Base-by-base conservation (phyloP, 2,888 invertebrate species). In the Pyrrhia umbra region DNA sequence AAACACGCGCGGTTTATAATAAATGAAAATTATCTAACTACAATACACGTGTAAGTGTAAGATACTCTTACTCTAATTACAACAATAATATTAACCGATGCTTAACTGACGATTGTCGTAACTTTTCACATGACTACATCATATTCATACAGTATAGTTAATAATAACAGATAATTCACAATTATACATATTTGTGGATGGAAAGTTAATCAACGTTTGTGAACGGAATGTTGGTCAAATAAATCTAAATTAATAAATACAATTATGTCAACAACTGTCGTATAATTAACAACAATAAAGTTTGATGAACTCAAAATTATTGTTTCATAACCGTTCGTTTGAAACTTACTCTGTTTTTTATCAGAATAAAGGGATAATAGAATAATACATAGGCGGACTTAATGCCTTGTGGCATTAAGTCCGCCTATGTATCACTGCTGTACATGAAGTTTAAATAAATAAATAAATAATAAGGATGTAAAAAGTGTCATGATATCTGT, bases 281-380 rank as follows among this genome's bases (percentile, higher is more conserved):
- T 60, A n/a, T 63, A 72, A 68, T 77, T 55, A 70, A 59, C 23
- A 75, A 66, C 62, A 78, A 57, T 69, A 18, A 62, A 70, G 59
- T 75, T 66, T 79, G 76, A 79, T 62, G 43, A 69, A 62, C 57
- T 47, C 43, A 55, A 69, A 75, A 75, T 75, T 62, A 75, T 75
- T 79, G 57, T 75, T 75, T 63, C 25, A 2, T 27, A 56, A 52
- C 49, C 52, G 23, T 65, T 59, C 6, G 34, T 66, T 79, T 57
- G 40, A 69, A 51, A 45, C 4, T 54, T 16, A 13, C 18, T n/a
- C 13, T 20, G 30, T 21, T 75, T 67, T 78, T 62, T 54, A 64
- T 55, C 6, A 34, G 18, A 45, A 49, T 49, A 13, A 42, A 46
- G 52, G 69, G 10, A 75, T 75, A 27, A 68, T 13, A 30, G 30